A percentile compares a stretch with the other conserved stretches of the same genome.
Conservation (phyloP, 2,888 invertebrate species). For the Helicoverpa assulta region DNA sequence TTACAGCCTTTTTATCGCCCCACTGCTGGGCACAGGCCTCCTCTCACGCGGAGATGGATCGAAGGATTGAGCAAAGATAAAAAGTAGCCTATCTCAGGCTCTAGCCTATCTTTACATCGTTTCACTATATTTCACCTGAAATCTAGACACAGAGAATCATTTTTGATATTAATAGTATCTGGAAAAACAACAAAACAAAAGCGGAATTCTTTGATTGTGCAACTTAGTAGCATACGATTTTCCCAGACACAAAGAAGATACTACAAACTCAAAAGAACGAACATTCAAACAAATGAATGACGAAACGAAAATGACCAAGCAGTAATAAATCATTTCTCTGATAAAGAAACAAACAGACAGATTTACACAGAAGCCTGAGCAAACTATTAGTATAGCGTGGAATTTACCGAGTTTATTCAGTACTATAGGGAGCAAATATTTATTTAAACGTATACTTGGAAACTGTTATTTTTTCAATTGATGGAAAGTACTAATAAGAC, state of each 20-base stretch:
- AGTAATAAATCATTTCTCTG: constrained; percentile 47
- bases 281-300: background rate
- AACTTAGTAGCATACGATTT: too few species aligned
- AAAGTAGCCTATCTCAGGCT: too few species aligned
- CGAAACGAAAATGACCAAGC: background rate
- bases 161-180: too few species aligned
- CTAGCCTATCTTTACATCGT: too few species aligned
- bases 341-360: constrained; percentile 17
- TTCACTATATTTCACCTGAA: too few species aligned
- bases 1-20: too few species aligned
- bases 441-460: background rate
- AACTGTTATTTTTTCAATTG: constrained; percentile 8
- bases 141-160: too few species aligned
- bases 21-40: too few species aligned
- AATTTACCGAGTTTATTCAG: constrained; percentile 24
- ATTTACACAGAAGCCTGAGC: constrained; percentile 42
- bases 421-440: constrained; percentile 21
- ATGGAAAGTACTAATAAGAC: background rate
- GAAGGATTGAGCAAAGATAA: too few species aligned
- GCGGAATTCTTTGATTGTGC: too few species aligned
- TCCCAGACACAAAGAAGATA: background rate
- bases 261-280: background rate
- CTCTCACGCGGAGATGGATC: too few species aligned
- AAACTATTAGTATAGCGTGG: constrained; percentile 30
- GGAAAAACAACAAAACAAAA: too few species aligned